Percentiles rank a stretch among this genome's conserved stretches.
These are phyloP conservation scores for Nephila pilipes DNA, from an alignment of 1,140 invertebrate species.

Conservation along the genomic window DNA sequence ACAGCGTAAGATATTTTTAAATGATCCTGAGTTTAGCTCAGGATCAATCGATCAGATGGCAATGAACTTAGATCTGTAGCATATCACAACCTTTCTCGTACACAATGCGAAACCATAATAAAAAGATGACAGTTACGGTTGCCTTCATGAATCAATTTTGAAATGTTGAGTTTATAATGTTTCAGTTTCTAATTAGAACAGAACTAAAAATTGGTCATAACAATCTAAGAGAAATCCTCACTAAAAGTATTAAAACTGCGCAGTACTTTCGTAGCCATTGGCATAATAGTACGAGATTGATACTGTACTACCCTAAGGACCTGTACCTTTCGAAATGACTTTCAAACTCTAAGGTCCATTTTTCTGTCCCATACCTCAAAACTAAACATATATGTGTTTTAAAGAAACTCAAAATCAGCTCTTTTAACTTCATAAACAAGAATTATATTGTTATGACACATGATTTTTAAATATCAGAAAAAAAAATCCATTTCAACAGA, in stretches of 20 bases:
- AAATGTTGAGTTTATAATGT: background rate
- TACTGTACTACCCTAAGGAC: background rate
- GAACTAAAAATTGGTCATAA: background rate
- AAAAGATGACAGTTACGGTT: background rate
- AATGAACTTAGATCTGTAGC: slow-evolving; percentile 17
- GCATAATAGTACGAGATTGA: background rate
- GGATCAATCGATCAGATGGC: slow-evolving; percentile 47
- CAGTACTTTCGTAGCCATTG: background rate
- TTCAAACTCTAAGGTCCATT: no score
- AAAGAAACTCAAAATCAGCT: background rate
- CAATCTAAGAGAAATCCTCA: background rate
- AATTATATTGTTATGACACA: background rate
- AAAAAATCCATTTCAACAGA: background rate
- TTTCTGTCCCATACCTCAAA: no score
- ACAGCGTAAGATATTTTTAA: no score
- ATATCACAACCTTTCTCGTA: slow-evolving; percentile 31
- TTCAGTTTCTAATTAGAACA: background rate
- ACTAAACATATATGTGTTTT: no score
- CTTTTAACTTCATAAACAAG: background rate
- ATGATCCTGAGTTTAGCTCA: background rate
- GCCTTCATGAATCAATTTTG: background rate
- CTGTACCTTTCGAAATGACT: no score
- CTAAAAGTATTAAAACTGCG: background rate
- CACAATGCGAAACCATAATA: slow-evolving; percentile 47
- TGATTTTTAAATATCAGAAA: background rate